phyloP scores from a whole-genome alignment of 2,113 vertebrate species.

The Nothoprocta pentlandii region DNA sequence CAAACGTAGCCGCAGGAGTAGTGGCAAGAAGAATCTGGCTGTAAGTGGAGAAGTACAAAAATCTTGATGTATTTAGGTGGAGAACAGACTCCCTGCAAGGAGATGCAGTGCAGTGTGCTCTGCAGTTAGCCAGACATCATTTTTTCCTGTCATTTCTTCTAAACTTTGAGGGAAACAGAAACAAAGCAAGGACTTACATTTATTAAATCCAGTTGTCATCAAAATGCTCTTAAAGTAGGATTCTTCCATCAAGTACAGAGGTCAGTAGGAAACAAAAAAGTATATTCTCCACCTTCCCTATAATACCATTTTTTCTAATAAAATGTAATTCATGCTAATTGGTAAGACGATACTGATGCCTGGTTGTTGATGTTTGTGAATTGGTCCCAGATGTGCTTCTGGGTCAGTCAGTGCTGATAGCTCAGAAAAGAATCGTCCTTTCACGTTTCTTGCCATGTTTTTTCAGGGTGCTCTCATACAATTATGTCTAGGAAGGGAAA shows the following conservation, averaged over 20 bases:
- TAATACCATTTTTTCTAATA: conserved; percentile 17
- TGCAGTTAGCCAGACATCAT: background rate
- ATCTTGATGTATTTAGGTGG: background rate
- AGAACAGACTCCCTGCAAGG: background rate
- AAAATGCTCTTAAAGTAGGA: background rate
- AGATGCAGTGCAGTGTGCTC: background rate
- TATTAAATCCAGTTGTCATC: background rate
- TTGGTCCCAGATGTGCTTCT: conserved; percentile 41
- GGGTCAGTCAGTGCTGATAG: background rate
- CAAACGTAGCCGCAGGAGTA: background rate
- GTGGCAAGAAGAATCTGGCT: background rate
- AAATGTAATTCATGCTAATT: conserved; percentile 41
- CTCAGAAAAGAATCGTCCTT: background rate
- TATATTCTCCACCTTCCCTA: background rate
- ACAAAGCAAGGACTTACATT: background rate
- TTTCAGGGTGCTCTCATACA: background rate
- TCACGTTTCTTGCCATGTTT: background rate
- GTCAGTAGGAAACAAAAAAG: conserved; percentile 18
- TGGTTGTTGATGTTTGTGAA: conserved; percentile 8
- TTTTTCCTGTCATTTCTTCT: background rate
- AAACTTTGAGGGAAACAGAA: background rate
- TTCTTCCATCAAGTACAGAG: conserved; percentile 37
- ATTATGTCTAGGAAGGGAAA: conserved; percentile 30
- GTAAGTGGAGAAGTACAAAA: background rate
- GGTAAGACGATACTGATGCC: background rate